phyloP scores from a whole-genome alignment of 1,140 invertebrate species.

The Thalassaphorura encarpata region DNA sequence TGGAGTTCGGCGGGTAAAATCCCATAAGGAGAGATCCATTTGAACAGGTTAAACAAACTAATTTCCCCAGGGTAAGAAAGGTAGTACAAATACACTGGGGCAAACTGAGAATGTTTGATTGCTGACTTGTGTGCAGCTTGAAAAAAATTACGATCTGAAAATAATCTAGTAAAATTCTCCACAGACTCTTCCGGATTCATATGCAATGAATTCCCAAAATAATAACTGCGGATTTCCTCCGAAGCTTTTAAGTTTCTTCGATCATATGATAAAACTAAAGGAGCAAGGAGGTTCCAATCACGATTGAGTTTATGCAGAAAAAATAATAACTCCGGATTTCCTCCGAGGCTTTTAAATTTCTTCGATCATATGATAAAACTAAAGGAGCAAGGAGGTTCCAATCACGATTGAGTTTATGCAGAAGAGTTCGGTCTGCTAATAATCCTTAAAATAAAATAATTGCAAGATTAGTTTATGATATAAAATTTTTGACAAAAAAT shows the following conservation, averaged over 20 bases:
- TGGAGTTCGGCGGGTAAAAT: not conserved
- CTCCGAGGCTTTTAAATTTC: not conserved
- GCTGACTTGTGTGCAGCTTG: constrained; percentile 1
- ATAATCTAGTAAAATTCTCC: constrained; percentile 8
- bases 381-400: not conserved
- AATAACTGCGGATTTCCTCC: not conserved
- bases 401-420: not conserved
- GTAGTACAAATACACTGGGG: constrained; percentile 1
- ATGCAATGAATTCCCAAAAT: not conserved
- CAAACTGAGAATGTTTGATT: not conserved
- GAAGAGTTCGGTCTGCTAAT: not conserved
- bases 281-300: not conserved
- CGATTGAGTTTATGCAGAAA: too few species aligned
- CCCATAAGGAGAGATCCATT: not conserved
- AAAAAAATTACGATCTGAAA: constrained; percentile 6
- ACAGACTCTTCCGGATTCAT: not conserved
- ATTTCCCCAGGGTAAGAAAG: not conserved
- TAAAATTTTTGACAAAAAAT: too few species aligned
- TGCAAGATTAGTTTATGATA: too few species aligned
- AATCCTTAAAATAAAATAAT: too few species aligned
- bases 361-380: not conserved
- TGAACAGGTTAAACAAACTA: constrained; percentile 8
- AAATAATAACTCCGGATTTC: not conserved
- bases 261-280: not conserved
- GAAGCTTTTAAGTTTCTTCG: not conserved